These are phyloP conservation scores for Heliconius hortense DNA, from an alignment of 2,888 invertebrate species.

Conservation along the genomic window DNA sequence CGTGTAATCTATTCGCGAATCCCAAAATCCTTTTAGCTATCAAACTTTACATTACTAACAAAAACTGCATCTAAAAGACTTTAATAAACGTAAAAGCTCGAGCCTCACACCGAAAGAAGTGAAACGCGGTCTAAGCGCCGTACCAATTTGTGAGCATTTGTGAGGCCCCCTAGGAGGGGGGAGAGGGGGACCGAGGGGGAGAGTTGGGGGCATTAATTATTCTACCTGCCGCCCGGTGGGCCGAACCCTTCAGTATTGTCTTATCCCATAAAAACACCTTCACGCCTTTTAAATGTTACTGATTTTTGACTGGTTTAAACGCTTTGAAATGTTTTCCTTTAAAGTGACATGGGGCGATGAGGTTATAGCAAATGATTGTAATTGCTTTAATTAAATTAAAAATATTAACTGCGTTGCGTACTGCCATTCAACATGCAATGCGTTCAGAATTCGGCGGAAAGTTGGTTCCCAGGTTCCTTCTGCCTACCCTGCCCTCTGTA, in stretches of 20 bases:
- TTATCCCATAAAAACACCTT: slow-evolving; percentile 39
- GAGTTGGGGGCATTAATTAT: slow-evolving; percentile 59
- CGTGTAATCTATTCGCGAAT: slow-evolving; percentile 18
- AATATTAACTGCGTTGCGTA: neutral
- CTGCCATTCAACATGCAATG: no score
- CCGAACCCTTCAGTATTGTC: slow-evolving; percentile 48
- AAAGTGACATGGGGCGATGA: neutral
- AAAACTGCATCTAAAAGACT: slow-evolving; percentile 32
- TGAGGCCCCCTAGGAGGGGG: slow-evolving; percentile 47
- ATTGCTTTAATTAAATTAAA: neutral
- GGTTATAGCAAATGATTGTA: neutral
- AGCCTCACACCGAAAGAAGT: slow-evolving; percentile 32
- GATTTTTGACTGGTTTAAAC: slow-evolving; percentile 23
- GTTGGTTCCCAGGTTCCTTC: no score
- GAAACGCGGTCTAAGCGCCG: slow-evolving; percentile 39
- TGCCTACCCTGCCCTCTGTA: no score
- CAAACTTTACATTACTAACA: slow-evolving; percentile 21
- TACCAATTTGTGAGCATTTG: slow-evolving; percentile 43
- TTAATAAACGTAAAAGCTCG: slow-evolving; percentile 34
- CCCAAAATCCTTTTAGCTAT: slow-evolving; percentile 29
- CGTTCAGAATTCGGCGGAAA: no score
- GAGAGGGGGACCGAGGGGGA: no score
- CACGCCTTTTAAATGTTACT: slow-evolving; percentile 32
- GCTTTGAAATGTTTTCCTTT: slow-evolving; percentile 10
- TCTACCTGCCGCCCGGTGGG: slow-evolving; percentile 54